Percentiles rank a stretch among this genome's conserved stretches.
These are phyloP conservation scores for Trisateles emortualis DNA, from an alignment of 2,888 invertebrate genomes.

Conservation along the genomic window DNA sequence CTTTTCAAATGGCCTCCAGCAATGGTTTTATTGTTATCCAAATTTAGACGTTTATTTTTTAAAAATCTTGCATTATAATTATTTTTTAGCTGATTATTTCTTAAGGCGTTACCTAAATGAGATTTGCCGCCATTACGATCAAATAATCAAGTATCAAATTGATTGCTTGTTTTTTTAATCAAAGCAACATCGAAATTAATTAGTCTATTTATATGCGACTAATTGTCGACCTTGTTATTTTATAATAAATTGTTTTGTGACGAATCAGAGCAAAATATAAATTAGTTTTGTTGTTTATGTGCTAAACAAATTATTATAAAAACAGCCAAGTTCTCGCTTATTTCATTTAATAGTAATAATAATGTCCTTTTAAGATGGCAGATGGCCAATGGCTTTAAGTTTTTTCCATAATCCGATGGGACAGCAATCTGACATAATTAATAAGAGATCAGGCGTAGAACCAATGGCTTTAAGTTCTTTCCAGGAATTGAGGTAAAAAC, in stretches of 20 bases:
- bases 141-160: constrained; percentile 26
- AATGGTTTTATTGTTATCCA: background rate
- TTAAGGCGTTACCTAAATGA: constrained; percentile 2
- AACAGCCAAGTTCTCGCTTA: constrained; percentile 13
- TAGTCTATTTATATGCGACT: constrained; percentile 24
- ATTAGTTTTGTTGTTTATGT: constrained; percentile 35
- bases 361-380: no score
- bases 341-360: no score
- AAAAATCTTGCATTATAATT: background rate
- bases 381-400: no score
- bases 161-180: constrained; percentile 32
- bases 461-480: no score
- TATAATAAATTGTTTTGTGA: constrained; percentile 38
- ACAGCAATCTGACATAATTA: no score
- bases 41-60: background rate
- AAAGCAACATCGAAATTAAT: constrained; percentile 18
- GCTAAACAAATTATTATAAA: background rate
- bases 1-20: background rate
- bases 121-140: constrained; percentile 2
- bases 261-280: constrained; percentile 47
- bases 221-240: constrained; percentile 22
- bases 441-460: no score
- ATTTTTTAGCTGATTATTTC: background rate
- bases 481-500: no score
- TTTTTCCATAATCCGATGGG: no score